Base-by-base conservation (phyloP, 2,113 vertebrate species). In the Chaetodon auriga region DNA sequence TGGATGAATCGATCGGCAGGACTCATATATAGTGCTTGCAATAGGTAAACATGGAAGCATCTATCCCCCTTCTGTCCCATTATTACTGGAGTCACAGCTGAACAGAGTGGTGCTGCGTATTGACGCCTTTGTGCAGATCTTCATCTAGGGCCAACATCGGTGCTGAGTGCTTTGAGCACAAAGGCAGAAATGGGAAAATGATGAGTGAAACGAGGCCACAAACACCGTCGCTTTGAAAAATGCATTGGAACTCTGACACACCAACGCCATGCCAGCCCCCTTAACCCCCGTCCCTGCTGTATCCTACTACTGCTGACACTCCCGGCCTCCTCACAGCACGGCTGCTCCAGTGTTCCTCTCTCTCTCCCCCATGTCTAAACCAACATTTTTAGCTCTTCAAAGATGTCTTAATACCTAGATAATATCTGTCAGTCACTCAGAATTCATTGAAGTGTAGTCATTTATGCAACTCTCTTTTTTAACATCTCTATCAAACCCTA, bases 1-100 rank as follows among this genome's bases (percentile, higher is more conserved):
- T 53, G 25, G 30, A 49, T 77, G 65, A 85, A 94, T 90, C 71
- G 65, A 90, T 91, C n/a, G 18, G 13, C 35, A 68, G 57, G 68
- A 54, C 63, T 88, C 53, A 38, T 66, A 75, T 87, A 51, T 79
- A 65, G 41, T 16, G 53, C 72, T 66, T 49, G 30, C 35, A 68
- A 2, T 48, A 41, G 70, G 82, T 63, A 81, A 73, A 78, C 60
- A 12, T 41, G 84, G 75, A 68, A 75, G 49, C 49, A 16, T 76
- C 69, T 57, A 68, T 72, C 55, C 73, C 76, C 48, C 9, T 45
- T 71, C 36, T 7, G 18, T 21, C 46, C 23, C 12, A 57, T 85
- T 77, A 76, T 45, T 72, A 72, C 4, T 25, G 14, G 35, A 80
- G 77, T 38, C 19, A 4, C 41, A 41, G 43, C 55, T 63, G 80